Evolutionary conservation across 2,888 invertebrate genomes (phyloP).

Genomic region (Phyllotreta cruciferae): DNA sequence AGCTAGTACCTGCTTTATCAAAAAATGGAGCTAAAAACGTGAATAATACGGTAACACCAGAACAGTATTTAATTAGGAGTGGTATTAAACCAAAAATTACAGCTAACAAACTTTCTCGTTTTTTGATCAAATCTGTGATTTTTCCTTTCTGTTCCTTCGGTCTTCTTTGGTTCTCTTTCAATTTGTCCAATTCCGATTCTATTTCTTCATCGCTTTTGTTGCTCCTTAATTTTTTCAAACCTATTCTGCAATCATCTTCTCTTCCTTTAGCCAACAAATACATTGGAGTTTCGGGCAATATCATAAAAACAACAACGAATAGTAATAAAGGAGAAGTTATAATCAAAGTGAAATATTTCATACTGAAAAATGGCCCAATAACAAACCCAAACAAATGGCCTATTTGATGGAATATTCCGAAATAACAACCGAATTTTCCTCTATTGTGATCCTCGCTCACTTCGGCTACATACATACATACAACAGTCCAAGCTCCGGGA

Average conservation of each 20-base stretch:
- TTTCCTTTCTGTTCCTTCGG: too few species aligned
- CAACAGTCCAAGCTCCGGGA: background rate
- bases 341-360: conserved; percentile 21
- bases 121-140: background rate
- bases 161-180: background rate
- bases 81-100: conserved; percentile 38
- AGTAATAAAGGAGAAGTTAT: conserved; percentile 7
- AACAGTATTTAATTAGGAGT: conserved; percentile 11
- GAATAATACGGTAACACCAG: conserved; percentile 28
- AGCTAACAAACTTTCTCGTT: conserved; percentile 7
- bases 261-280: conserved; percentile 15
- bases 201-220: conserved; percentile 14
- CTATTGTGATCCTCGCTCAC: conserved; percentile 15
- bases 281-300: conserved; percentile 23
- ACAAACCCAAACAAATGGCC: conserved; percentile 4
- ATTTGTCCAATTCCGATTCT: conserved; percentile 17
- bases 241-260: conserved; percentile 1
- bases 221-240: conserved; percentile 12
- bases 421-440: conserved; percentile 14
- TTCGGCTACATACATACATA: conserved; percentile 15
- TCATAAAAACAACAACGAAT: background rate
- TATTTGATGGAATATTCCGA: background rate
- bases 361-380: background rate
- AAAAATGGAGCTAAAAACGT: conserved; percentile 29
- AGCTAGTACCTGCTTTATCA: conserved; percentile 15